phyloP scores from a whole-genome alignment of 2,888 invertebrate genomes.

The Sipha maydis region DNA sequence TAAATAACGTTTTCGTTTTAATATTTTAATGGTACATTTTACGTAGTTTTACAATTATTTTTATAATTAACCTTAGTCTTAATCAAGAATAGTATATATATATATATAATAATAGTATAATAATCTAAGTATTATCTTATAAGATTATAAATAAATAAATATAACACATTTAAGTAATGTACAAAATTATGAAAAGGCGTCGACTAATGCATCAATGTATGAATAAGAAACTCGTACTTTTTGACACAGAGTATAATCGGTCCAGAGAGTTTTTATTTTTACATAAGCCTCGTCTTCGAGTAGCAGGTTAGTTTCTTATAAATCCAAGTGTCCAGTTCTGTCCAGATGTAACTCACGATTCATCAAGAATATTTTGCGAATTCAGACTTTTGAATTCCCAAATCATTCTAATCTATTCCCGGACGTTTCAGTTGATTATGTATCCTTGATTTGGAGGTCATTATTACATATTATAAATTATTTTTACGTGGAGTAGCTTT shows the following conservation, averaged over 20 bases:
- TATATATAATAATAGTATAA: too few species aligned
- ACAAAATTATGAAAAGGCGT: too few species aligned
- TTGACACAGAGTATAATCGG: slow-evolving; percentile 76
- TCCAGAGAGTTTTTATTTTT: slow-evolving; percentile 77
- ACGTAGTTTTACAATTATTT: too few species aligned
- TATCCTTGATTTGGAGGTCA: slow-evolving; percentile 87
- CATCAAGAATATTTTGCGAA: slow-evolving; percentile 76
- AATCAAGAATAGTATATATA: too few species aligned
- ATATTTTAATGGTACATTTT: too few species aligned
- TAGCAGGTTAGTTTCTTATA: slow-evolving; percentile 69
- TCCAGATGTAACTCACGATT: slow-evolving; percentile 75
- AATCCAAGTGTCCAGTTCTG: slow-evolving; percentile 71
- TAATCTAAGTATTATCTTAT: too few species aligned
- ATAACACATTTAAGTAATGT: too few species aligned
- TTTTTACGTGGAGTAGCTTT: slow-evolving; percentile 75
- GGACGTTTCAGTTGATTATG: slow-evolving; percentile 81
- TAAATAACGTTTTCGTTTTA: too few species aligned
- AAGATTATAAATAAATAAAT: too few species aligned
- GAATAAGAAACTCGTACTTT: slow-evolving; percentile 79
- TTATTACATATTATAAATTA: slow-evolving; percentile 85
- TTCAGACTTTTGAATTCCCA: slow-evolving; percentile 80
- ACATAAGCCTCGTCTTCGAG: slow-evolving; percentile 77
- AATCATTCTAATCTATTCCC: slow-evolving; percentile 72
- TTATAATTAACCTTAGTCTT: too few species aligned
- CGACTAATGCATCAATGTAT: slow-evolving; percentile 75